phyloP scores from a whole-genome alignment of 2,888 invertebrate species.

The Rhagonycha lutea region DNA sequence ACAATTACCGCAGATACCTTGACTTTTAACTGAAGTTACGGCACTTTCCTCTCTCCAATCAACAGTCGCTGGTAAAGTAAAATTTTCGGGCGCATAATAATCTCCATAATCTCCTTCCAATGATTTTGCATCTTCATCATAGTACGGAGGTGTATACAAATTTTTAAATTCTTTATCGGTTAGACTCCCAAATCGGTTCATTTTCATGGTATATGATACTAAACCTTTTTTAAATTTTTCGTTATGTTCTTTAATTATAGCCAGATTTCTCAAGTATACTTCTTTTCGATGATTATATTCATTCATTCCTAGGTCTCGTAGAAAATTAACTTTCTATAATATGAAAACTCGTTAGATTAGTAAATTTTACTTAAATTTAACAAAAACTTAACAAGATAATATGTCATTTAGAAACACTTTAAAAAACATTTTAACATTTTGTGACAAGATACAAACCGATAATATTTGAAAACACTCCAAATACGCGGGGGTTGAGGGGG shows the following conservation, averaged over 20 bases:
- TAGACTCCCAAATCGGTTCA: slow-evolving; percentile 88
- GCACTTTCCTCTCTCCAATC: slow-evolving; percentile 87
- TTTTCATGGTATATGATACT: slow-evolving; percentile 67
- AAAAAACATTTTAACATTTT: too few relatives aligned
- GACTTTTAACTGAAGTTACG: slow-evolving; percentile 89
- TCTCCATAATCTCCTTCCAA: too few relatives aligned
- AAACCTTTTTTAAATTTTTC: slow-evolving; percentile 68
- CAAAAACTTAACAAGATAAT: too few relatives aligned
- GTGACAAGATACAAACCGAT: too few relatives aligned
- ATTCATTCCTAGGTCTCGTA: too few relatives aligned
- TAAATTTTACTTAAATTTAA: too few relatives aligned
- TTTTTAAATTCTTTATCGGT: slow-evolving; percentile 79
- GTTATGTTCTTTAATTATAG: slow-evolving; percentile 85
- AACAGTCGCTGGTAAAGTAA: slow-evolving; percentile 69
- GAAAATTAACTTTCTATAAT: too few relatives aligned
- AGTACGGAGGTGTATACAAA: slow-evolving; percentile 71
- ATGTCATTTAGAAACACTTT: too few relatives aligned
- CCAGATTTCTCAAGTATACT: slow-evolving; percentile 86
- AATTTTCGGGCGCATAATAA: slow-evolving; percentile 71
- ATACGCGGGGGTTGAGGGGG: too few relatives aligned
- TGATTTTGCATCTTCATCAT: too few relatives aligned
- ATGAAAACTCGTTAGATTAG: too few relatives aligned
- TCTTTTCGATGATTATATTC: slow-evolving; percentile 87
- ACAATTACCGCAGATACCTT: slow-evolving; percentile 89
- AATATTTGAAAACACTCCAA: too few relatives aligned